Base-by-base conservation (phyloP, 2,113 vertebrate species). In the Peromyscus californicus region DNA sequence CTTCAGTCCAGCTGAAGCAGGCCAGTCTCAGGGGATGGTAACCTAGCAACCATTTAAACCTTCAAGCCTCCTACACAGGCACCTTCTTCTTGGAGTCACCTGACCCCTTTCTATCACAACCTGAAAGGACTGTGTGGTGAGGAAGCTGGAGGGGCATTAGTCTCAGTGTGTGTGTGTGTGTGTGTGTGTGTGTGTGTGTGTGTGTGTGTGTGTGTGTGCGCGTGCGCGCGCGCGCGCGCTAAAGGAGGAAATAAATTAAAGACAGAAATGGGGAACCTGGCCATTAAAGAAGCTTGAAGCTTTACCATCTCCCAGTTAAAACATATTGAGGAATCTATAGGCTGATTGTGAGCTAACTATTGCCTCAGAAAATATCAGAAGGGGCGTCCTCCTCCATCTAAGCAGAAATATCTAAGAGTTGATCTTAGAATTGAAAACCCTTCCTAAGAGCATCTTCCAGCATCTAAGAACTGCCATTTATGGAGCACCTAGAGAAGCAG, bases 41-140 rank as follows among this genome's bases (percentile, higher is more conserved):
- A 88, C 82, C 57, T 91, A 97, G 76, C 88, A 96, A 96, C 70
- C 7, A 24, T 22, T 10, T 39, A 42, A n/a, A 29, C 67, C 57
- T 74, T 15, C 24, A 57, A 36, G 22, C 36, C 24, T 17, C 72
- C n/a, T 74, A 61, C 9, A 29, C 29, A 94, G 48, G 51, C 45
- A 61, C 15, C 48, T 79, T 75, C 48, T 59, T 26, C 48, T 61
- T 69, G 78, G 72, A 63, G 33, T 75, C 93, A 76, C 24, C 57
- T 72, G 36, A 72, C 61, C 17, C 10, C 7, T 82, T 89, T 86
- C 39, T 69, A 69, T 19, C 0, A 0, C 7, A 78, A 13, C 22
- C 24, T 78, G 54, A 67, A 63, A 82, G 80, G 61, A 3, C 11
- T 10, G 36, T 39, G 45, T 78, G 36, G 13, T 79, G 31, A 4